phyloP scores from a whole-genome alignment of 2,888 invertebrate genomes.

The Heterodera filipjevi region DNA sequence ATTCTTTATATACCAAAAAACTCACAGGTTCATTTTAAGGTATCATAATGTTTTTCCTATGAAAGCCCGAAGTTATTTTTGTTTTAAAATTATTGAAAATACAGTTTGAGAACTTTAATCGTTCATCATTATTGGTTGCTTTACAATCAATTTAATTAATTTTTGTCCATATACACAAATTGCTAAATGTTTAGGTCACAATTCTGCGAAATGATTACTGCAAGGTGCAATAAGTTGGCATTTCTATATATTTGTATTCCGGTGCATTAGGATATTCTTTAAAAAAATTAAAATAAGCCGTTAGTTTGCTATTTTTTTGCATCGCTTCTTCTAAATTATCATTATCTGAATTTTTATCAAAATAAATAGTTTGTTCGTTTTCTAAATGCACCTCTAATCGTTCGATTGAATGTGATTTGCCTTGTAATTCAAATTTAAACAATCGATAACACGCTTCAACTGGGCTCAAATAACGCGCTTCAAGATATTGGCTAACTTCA shows the following conservation, averaged over 20 bases:
- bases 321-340: constrained; percentile 18
- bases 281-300: constrained; percentile 39
- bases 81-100: too few species aligned
- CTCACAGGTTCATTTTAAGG: too few species aligned
- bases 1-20: too few species aligned
- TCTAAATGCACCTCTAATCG: constrained; percentile 40
- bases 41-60: too few species aligned
- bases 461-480: constrained; percentile 54
- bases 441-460: constrained; percentile 63
- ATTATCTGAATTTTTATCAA: constrained; percentile 14
- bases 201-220: too few species aligned
- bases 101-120: too few species aligned
- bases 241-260: constrained; percentile 26
- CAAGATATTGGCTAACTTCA: constrained; percentile 8
- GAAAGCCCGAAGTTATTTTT: too few species aligned
- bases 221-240: constrained; percentile 23
- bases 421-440: constrained; percentile 46
- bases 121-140: too few species aligned
- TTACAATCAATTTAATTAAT: too few species aligned
- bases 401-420: constrained; percentile 33
- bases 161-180: too few species aligned
- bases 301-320: constrained; percentile 30
- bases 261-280: constrained; percentile 24
- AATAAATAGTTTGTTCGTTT: constrained; percentile 35
- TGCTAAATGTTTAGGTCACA: too few species aligned